These are phyloP conservation scores for Amaurobius ferox DNA, from an alignment of 2,888 invertebrate species.

Conservation along the genomic window DNA sequence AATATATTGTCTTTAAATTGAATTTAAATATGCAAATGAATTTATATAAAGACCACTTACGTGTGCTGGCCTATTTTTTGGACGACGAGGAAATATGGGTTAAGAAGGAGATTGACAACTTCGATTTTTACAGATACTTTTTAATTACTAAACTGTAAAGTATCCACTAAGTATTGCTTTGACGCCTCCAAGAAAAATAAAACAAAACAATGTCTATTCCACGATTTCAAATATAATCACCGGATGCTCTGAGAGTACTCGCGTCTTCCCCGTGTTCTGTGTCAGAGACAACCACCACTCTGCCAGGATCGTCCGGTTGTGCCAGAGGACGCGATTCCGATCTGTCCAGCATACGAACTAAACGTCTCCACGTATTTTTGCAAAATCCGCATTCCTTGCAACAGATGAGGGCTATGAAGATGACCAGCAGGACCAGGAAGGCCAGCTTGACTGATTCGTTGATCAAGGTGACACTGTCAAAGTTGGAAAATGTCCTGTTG, in stretches of 20 bases:
- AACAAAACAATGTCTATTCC: too few species aligned
- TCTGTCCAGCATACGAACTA: background rate
- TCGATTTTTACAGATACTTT: too few species aligned
- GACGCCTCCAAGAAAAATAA: too few species aligned
- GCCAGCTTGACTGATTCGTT: background rate
- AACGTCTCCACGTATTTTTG: background rate
- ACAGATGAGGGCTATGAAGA: background rate
- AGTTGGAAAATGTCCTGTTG: background rate
- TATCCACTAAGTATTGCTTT: too few species aligned
- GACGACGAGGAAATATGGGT: too few species aligned
- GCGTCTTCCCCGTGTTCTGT: background rate
- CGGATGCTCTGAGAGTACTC: background rate
- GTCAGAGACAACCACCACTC: background rate
- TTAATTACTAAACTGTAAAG: too few species aligned
- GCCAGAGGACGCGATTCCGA: background rate
- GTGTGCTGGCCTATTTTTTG: too few species aligned
- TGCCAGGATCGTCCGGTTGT: background rate
- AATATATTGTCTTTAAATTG: too few species aligned
- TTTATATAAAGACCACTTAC: too few species aligned
- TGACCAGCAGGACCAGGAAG: background rate
- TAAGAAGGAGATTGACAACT: too few species aligned
- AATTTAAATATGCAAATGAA: too few species aligned
- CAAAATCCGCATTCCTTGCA: background rate
- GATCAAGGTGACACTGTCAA: background rate
- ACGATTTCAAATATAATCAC: too few species aligned